Percentiles rank a stretch among this genome's conserved stretches.
Conservation (phyloP, 2,113 vertebrate species). For the Ceuthmochares aereus region DNA sequence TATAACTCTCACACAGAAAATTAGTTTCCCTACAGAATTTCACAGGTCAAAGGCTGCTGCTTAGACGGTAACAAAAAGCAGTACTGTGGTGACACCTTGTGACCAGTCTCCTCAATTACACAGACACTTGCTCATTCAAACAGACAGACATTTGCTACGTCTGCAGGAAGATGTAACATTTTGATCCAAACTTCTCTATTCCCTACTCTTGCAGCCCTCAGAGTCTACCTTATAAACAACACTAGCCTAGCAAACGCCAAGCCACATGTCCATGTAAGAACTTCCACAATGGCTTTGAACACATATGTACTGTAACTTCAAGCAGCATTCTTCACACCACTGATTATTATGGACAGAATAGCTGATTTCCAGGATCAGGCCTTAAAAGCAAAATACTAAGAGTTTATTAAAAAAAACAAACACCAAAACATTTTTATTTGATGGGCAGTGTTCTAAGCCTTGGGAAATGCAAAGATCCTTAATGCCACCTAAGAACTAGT, state of each 20-base stretch:
- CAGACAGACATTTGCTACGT: not conserved
- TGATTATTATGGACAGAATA: not conserved
- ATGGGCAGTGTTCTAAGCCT: not conserved
- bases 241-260: not conserved
- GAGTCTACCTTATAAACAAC: not conserved
- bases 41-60: not conserved
- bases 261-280: not conserved
- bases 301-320: not conserved
- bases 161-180: not conserved
- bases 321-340: not conserved
- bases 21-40: not conserved
- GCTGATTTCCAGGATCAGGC: not conserved
- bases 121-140: not conserved
- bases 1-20: not conserved
- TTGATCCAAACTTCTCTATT: not conserved
- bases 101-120: constrained; percentile 51
- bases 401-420: not conserved
- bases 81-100: constrained; percentile 67
- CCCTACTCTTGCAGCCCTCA: not conserved
- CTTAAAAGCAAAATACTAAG: not conserved
- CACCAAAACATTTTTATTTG: not conserved
- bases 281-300: not conserved
- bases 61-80: not conserved
- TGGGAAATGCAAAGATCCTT: not conserved
- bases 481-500: not conserved